Percentiles rank a stretch among this genome's conserved stretches.
These are phyloP conservation scores for Grammomys dolichurus DNA, from an alignment of 2,113 vertebrate species.

Conservation along the genomic window DNA sequence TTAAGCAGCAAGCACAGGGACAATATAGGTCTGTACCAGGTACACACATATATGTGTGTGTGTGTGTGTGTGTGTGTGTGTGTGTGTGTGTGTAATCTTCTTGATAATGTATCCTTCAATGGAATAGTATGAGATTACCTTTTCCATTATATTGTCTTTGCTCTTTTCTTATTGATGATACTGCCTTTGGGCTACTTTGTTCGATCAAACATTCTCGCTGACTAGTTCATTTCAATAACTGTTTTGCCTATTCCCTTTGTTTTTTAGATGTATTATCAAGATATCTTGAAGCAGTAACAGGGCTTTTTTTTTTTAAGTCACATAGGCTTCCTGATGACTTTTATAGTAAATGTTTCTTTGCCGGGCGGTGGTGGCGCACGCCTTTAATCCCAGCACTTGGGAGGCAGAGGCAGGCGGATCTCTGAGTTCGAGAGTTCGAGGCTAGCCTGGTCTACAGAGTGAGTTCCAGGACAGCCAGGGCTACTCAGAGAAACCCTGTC, in stretches of 20 bases:
- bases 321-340: not conserved
- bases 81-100: not conserved
- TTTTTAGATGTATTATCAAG: not conserved
- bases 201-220: not conserved
- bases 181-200: not conserved
- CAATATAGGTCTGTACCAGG: not conserved
- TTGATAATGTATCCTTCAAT: not conserved
- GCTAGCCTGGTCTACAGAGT: too few relatives aligned
- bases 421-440: too few relatives aligned
- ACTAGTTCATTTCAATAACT: not conserved
- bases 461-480: too few relatives aligned
- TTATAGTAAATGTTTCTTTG: not conserved
- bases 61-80: too few relatives aligned
- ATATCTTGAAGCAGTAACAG: conserved; percentile 4
- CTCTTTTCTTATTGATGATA: not conserved
- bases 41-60: not conserved
- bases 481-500: too few relatives aligned
- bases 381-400: too few relatives aligned
- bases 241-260: not conserved
- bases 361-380: too few relatives aligned
- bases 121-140: not conserved
- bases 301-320: not conserved
- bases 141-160: not conserved
- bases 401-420: too few relatives aligned
- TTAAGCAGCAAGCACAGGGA: not conserved